These are phyloP conservation scores for Nudaria mundana DNA, from an alignment of 2,888 invertebrate genomes.

Conservation along the genomic window DNA sequence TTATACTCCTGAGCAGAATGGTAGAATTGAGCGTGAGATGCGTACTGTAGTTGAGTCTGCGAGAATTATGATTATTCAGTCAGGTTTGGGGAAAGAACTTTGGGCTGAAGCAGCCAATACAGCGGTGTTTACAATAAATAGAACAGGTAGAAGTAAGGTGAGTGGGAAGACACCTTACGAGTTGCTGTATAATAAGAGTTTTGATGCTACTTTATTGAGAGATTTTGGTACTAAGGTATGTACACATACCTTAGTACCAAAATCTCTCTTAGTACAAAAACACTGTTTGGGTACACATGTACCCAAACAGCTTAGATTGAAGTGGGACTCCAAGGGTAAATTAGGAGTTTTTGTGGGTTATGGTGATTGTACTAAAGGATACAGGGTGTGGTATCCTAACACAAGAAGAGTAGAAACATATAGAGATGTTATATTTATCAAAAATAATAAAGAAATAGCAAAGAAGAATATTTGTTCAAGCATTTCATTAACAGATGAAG, in stretches of 20 bases:
- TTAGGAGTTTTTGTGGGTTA: not conserved
- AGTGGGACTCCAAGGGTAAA: not conserved
- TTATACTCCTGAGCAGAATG: conserved; percentile 43
- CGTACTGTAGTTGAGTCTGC: conserved; percentile 33
- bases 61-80: conserved; percentile 19
- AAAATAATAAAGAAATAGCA: not conserved
- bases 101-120: conserved; percentile 9
- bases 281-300: not conserved
- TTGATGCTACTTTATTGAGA: not conserved
- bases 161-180: not conserved
- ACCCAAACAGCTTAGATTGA: not conserved
- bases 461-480: not conserved
- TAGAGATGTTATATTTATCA: conserved; percentile 15
- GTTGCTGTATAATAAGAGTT: not conserved
- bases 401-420: conserved; percentile 14
- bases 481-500: not conserved
- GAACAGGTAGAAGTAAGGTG: not conserved
- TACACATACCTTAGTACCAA: too few relatives aligned
- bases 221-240: not conserved
- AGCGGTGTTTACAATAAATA: conserved; percentile 2
- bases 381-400: conserved; percentile 13
- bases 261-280: too few relatives aligned
- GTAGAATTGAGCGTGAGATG: conserved; percentile 35
- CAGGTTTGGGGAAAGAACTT: conserved; percentile 8
- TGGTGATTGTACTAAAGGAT: not conserved